phyloP scores from a whole-genome alignment of 2,888 invertebrate genomes.

The Hesperia comma region DNA sequence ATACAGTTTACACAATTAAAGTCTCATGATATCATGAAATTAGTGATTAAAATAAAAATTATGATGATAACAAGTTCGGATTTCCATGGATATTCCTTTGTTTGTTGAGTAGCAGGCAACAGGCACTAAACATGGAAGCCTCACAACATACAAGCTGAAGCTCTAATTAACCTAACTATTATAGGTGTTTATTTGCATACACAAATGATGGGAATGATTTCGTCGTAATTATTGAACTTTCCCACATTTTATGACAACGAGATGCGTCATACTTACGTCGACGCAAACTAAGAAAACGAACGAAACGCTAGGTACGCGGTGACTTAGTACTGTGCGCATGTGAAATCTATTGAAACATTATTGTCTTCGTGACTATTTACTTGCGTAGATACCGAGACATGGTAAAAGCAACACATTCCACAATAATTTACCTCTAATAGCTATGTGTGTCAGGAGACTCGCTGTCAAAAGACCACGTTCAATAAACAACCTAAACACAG shows the following conservation, averaged over 20 bases:
- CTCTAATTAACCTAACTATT: background rate
- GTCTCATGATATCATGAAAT: constrained; percentile 2
- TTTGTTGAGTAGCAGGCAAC: constrained; percentile 12
- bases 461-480: constrained; percentile 80
- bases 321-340: constrained; percentile 21
- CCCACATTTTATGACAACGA: constrained; percentile 55
- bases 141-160: background rate
- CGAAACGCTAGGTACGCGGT: constrained; percentile 14
- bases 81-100: constrained; percentile 12
- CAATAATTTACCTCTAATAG: constrained; percentile 46
- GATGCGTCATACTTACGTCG: constrained; percentile 67
- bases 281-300: constrained; percentile 30
- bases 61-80: background rate
- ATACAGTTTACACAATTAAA: background rate
- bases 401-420: constrained; percentile 47
- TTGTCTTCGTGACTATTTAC: constrained; percentile 24
- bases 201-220: constrained; percentile 7
- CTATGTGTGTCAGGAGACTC: constrained; percentile 67
- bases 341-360: constrained; percentile 27
- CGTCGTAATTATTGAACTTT: constrained; percentile 49
- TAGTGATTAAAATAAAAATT: constrained; percentile 4
- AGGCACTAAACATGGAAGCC: constrained; percentile 3
- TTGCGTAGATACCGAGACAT: constrained; percentile 41
- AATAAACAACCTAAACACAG: constrained; percentile 71
- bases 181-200: constrained; percentile 5